Conservation (phyloP, 2,113 vertebrate species). For the Gallinago jamesoni region DNA sequence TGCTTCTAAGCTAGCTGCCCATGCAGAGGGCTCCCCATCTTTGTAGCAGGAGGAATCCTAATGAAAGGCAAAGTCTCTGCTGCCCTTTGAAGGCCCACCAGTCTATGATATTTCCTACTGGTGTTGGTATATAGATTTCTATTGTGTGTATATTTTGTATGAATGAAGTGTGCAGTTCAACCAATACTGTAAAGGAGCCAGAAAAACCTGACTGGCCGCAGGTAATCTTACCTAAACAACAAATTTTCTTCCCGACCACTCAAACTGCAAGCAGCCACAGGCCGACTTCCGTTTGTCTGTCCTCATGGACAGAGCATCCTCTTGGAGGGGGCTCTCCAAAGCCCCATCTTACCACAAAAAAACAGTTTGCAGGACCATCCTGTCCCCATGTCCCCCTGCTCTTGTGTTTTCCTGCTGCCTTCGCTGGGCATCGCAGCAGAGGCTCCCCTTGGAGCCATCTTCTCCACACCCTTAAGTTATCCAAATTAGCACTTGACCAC, state of each 20-base stretch:
- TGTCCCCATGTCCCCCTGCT: accelerated
- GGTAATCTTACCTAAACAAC: background rate
- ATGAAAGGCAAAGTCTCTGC: background rate
- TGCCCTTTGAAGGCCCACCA: background rate
- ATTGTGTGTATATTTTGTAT: background rate
- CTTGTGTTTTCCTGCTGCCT: background rate
- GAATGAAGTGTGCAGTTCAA: background rate
- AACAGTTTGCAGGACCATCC: background rate
- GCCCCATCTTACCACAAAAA: background rate
- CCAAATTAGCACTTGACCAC: background rate
- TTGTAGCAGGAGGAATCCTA: background rate
- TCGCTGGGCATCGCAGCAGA: background rate
- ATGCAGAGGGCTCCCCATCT: accelerated
- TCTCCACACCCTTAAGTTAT: background rate
- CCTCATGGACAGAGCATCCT: background rate
- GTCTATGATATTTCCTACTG: background rate
- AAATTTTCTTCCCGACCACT: background rate
- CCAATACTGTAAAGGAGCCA: background rate
- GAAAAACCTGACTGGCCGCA: background rate
- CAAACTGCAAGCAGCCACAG: background rate
- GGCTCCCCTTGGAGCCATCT: background rate
- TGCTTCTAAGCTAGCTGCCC: background rate
- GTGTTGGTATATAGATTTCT: background rate
- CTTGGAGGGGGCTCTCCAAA: background rate
- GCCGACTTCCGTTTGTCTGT: background rate